Evolutionary conservation across 1,140 invertebrate species (phyloP).

Genomic region (Nephotettix cincticeps): DNA sequence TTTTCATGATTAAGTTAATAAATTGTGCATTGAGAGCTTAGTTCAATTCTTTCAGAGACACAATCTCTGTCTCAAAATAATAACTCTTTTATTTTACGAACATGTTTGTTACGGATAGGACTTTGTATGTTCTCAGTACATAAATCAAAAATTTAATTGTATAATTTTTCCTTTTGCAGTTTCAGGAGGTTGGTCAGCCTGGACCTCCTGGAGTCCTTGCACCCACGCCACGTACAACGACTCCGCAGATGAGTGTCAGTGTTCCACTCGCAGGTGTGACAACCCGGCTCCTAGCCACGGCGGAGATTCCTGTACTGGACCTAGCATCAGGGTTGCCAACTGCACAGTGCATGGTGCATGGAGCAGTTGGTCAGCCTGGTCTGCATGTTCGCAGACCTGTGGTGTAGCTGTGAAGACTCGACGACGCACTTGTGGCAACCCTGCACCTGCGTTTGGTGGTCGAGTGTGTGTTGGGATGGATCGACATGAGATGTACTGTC

Average conservation of each 20-base stretch:
- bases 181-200: constrained; percentile 72
- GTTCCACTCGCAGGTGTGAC: constrained; percentile 74
- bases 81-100: too few species aligned
- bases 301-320: constrained; percentile 62
- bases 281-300: constrained; percentile 80
- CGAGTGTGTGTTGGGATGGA: constrained; percentile 81
- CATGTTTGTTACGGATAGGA: too few species aligned
- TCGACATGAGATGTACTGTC: constrained; percentile 71
- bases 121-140: too few species aligned
- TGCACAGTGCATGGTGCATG: constrained; percentile 84
- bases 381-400: constrained; percentile 74
- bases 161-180: too few species aligned
- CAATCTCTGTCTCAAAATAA: too few species aligned
- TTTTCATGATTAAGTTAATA: too few species aligned
- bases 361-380: constrained; percentile 87
- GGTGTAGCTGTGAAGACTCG: constrained; percentile 79
- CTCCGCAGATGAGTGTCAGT: constrained; percentile 66
- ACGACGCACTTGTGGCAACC: constrained; percentile 76
- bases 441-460: constrained; percentile 77
- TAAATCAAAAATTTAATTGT: too few species aligned
- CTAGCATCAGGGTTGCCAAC: constrained; percentile 61
- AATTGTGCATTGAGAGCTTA: too few species aligned
- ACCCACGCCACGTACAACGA: constrained; percentile 46
- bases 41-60: too few species aligned
- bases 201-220: constrained; percentile 69